Conservation (phyloP, 2,113 vertebrate species). For the Pampusana beccarii region DNA sequence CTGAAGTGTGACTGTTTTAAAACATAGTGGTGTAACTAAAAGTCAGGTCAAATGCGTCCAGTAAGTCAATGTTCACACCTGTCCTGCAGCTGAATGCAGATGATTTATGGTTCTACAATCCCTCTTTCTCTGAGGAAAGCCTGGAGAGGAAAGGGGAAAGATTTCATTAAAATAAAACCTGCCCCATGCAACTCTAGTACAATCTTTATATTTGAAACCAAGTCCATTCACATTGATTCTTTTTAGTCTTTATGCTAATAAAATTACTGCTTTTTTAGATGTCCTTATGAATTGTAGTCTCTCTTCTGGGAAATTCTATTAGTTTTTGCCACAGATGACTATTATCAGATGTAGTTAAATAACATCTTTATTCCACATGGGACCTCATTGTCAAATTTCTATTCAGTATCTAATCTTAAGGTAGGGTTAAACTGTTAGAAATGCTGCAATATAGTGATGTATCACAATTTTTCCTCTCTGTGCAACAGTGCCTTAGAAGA, state of each 20-base stretch:
- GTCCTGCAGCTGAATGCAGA: neutral
- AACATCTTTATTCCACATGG: slow-evolving; percentile 31
- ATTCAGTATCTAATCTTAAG: slow-evolving; percentile 49
- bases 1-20: neutral
- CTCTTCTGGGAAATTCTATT: slow-evolving; percentile 24
- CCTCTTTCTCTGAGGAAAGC: neutral
- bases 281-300: neutral
- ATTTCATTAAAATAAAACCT: neutral
- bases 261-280: neutral
- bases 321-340: neutral
- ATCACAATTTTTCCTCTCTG: neutral
- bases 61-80: neutral
- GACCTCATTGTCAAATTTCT: neutral
- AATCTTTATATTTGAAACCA: neutral
- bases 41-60: neutral
- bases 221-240: neutral
- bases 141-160: neutral
- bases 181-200: no score
- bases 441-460: neutral
- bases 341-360: slow-evolving; percentile 31
- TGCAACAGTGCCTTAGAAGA: neutral
- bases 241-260: neutral
- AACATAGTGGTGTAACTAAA: neutral
- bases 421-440: neutral
- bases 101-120: neutral